Base-by-base conservation (phyloP, 92 coral and sea anemone genomes). In the Porites divaricata region DNA sequence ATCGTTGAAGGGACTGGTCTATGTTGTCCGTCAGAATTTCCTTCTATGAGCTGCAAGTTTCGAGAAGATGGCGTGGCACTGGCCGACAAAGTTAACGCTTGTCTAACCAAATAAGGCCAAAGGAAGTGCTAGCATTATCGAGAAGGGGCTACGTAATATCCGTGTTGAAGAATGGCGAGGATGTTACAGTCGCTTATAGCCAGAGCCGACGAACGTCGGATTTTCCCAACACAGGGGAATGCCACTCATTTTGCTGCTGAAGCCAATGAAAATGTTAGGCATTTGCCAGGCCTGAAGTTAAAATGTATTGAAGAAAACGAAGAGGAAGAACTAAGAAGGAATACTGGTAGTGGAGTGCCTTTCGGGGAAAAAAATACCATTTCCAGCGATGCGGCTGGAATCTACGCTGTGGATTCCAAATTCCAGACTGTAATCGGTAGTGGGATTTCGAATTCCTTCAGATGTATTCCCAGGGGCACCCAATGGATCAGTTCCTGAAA, bases 311-410 rank as follows among this genome's bases (percentile, higher is more conserved):
- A 67, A 19, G 85, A 80, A 59, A 50, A 16, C 3, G 76, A 50
- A 17, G 63, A 65, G 78, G 56, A 65, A 21, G 17, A 23, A 49
- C 19, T 12, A 1, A 24, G 85, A 80, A 16, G 85, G 22, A 19
- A 80, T 26, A 63, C 4, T 22, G 41, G 5, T 67, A 20, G 45
- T 67, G 21, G 25, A 67, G 63, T 10, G 45, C 10, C 76, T 80
- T 2, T 66, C 75, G 45, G 85, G 85, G 9, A 80, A 80, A 67
- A 80, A 6, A 21, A 10, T 80, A 67, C 67, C 61, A 74, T 80
- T 17, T 63, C 76, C 17, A 80, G 20, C 77, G 85, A 80, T 68
- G 48, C 23, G 85, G 85, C 19, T 77, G 35, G 35, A 28, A 1
- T 28, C 35, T 28, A 28, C 35, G 35, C 35, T 28, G 35, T 26